A percentile compares a stretch with the other conserved stretches of the same genome.
Evolutionary conservation across 2,888 invertebrate genomes (phyloP).

Genomic region (Nasonovia ribisnigri): DNA sequence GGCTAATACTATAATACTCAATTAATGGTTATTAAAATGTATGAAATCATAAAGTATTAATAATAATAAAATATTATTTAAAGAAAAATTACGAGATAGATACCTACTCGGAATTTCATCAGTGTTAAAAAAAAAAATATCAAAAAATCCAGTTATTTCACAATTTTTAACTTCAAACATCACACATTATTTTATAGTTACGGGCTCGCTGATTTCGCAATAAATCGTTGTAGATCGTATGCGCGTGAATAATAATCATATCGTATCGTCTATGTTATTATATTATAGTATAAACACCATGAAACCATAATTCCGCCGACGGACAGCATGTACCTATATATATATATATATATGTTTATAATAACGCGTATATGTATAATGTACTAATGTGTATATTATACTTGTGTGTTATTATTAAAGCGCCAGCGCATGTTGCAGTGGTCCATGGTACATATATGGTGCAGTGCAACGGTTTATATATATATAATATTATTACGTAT

Average conservation of each 20-base stretch:
- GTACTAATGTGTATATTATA: background rate
- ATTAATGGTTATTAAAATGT: background rate
- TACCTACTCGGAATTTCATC: background rate
- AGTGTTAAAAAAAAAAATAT: background rate
- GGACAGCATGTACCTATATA: background rate
- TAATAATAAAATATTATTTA: background rate
- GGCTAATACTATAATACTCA: background rate
- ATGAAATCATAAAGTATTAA: background rate
- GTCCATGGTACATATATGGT: background rate
- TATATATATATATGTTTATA: background rate
- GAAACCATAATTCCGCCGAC: background rate
- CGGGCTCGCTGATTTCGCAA: background rate
- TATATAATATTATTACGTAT: background rate
- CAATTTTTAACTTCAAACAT: background rate
- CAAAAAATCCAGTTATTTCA: background rate
- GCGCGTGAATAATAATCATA: background rate
- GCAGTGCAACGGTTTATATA: background rate
- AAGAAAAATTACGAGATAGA: background rate
- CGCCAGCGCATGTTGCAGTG: background rate
- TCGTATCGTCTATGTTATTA: background rate
- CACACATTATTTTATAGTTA: background rate
- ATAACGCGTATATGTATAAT: background rate
- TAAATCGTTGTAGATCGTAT: background rate
- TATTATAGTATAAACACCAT: background rate
- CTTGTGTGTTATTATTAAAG: background rate